phyloP scores from a whole-genome alignment of 2,888 invertebrate genomes.

The Thera obeliscata region DNA sequence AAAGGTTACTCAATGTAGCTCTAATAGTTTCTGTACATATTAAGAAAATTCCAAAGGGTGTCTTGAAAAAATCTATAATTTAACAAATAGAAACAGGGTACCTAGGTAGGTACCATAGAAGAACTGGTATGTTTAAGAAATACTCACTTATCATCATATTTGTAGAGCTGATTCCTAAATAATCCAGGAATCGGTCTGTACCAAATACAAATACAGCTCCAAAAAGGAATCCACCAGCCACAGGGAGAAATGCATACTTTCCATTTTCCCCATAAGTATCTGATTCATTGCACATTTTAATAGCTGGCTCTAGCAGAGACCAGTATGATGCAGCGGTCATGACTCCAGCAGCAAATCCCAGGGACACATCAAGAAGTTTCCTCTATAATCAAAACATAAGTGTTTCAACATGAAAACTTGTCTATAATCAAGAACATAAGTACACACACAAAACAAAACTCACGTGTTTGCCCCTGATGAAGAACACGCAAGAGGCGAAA shows the following conservation, averaged over 20 bases:
- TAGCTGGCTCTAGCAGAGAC: constrained; percentile 97
- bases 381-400: constrained; percentile 85
- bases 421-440: no score
- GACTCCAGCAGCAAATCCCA: constrained; percentile 99
- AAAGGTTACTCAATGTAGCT: no score
- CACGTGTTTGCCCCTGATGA: constrained; percentile 95
- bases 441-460: constrained; percentile 34
- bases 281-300: constrained; percentile 94
- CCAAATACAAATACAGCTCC: constrained; percentile 98
- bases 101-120: no score
- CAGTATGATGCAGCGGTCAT: constrained; percentile 99
- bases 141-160: constrained; percentile 92
- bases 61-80: no score
- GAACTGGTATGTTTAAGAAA: no score
- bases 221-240: constrained; percentile 94
- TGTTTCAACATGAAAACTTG: neutral
- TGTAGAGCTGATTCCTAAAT: constrained; percentile 91
- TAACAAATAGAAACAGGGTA: no score
- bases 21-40: no score
- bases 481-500: constrained; percentile 95
- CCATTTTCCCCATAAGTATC: constrained; percentile 91
- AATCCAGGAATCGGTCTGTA: constrained; percentile 93
- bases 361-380: constrained; percentile 94
- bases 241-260: constrained; percentile 95
- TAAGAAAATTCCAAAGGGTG: no score